Conservation (phyloP, 2,113 vertebrate genomes). For the Globicephala melas region DNA sequence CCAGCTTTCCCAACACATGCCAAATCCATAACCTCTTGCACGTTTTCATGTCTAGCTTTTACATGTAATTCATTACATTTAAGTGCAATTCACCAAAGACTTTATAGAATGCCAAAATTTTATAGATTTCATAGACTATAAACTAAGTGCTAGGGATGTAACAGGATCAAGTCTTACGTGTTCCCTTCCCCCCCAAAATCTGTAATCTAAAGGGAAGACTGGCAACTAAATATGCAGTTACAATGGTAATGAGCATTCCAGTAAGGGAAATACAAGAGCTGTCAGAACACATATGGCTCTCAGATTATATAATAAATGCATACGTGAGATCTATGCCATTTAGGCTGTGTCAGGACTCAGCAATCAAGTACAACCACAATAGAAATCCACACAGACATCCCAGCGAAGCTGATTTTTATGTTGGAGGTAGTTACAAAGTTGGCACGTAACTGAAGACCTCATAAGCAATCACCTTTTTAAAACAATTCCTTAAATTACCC, state of each 20-base stretch:
- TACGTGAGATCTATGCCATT: not conserved
- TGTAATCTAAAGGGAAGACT: not conserved
- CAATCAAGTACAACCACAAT: not conserved
- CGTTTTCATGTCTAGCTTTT: not conserved
- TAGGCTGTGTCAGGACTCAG: not conserved
- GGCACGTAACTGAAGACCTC: not conserved
- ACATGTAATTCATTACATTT: not conserved
- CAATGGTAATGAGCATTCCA: not conserved
- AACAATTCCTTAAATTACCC: not conserved
- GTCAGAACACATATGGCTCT: not conserved
- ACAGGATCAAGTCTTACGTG: not conserved
- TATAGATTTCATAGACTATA: not conserved
- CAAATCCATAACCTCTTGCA: not conserved
- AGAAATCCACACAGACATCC: not conserved
- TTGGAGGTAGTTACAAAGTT: not conserved
- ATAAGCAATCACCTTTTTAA: not conserved
- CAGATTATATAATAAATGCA: not conserved
- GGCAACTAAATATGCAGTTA: not conserved
- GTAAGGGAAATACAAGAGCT: not conserved
- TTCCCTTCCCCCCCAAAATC: not conserved
- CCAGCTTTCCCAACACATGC: not conserved
- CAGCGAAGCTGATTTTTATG: not conserved
- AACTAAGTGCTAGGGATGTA: not conserved
- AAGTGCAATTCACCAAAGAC: not conserved
- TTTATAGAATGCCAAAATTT: not conserved